These are phyloP conservation scores for Nemotelus nigrinus DNA, from an alignment of 2,888 invertebrate species.

Conservation along the genomic window DNA sequence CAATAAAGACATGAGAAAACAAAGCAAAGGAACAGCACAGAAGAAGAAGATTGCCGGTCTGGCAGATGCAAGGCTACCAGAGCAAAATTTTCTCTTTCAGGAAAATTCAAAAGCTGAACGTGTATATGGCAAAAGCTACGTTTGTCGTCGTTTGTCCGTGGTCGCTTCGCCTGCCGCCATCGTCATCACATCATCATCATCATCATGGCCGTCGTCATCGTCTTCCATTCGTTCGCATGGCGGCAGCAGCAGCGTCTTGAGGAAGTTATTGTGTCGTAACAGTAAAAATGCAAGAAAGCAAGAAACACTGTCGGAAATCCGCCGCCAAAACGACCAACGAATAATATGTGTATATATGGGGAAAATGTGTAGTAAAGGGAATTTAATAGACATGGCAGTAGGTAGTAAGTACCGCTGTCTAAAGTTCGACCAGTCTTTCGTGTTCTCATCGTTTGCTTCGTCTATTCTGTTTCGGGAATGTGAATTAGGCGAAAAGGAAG, in stretches of 20 bases:
- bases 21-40: neutral
- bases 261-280: constrained; percentile 1
- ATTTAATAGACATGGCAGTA: constrained; percentile 27
- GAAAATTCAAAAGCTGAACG: constrained; percentile 12
- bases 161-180: neutral
- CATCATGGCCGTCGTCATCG: no score
- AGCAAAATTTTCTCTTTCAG: neutral
- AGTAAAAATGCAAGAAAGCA: constrained; percentile 22
- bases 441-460: neutral
- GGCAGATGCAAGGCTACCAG: no score
- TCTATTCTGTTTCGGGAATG: neutral
- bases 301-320: constrained; percentile 13
- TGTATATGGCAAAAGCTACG: constrained; percentile 1
- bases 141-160: neutral
- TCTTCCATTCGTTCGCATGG: no score
- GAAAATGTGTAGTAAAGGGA: constrained; percentile 17
- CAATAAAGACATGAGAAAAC: constrained; percentile 4
- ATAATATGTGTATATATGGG: neutral
- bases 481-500: neutral
- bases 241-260: neutral
- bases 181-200: neutral
- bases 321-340: neutral
- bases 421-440: neutral
- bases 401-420: neutral
- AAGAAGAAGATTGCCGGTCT: no score